Base-by-base conservation (phyloP, 2,888 invertebrate species). In the Apomyelois bistriatella region DNA sequence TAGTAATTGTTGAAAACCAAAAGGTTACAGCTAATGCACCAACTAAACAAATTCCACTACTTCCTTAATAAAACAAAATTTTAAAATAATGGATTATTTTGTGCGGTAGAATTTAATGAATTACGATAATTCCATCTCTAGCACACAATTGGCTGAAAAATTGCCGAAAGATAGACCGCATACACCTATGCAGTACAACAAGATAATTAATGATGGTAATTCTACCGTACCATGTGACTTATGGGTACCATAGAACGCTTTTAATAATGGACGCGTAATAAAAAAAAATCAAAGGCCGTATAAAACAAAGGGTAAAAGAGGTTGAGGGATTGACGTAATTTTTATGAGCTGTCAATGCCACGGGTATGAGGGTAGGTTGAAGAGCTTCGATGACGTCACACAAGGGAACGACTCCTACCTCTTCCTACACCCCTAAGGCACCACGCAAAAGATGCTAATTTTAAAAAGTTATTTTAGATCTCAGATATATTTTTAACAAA, bases 301-400 rank as follows among this genome's bases (percentile, higher is more conserved):
- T 32, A 49, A 52, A 53, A 54, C 49, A 54, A 53, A 53, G 48
- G 28, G 28, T 35, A 48, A 32, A 28, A 41, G 48, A 55, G 55
- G 54, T 51, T 36, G 16, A 42, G 61, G 66, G 62, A 59, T 53
- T 60, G 61, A 62, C 61, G 66, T 69, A 65, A 66, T 69, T 72
- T 68, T 70, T 70, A 63, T 54, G 60, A 61, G 58, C 68, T 74
- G 75, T 72, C 75, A 70, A 66, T 58, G 52, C 54, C 73, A 74
- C 64, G 61, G 61, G 56, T 63, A 66, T 65, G 68, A 70, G 71
- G 70, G 69, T 70, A 69, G 65, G 60, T 58, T 63, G 61, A 64
- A 53, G 65, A 67, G 61, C 62, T 57, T 12, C 42, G n/a, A 55
- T 66, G 65, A 69, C 70, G 65, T 66, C 67, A 53, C 36, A 42